Conservation (phyloP, 1,140 invertebrate species). For the Chlorops oryzae region DNA sequence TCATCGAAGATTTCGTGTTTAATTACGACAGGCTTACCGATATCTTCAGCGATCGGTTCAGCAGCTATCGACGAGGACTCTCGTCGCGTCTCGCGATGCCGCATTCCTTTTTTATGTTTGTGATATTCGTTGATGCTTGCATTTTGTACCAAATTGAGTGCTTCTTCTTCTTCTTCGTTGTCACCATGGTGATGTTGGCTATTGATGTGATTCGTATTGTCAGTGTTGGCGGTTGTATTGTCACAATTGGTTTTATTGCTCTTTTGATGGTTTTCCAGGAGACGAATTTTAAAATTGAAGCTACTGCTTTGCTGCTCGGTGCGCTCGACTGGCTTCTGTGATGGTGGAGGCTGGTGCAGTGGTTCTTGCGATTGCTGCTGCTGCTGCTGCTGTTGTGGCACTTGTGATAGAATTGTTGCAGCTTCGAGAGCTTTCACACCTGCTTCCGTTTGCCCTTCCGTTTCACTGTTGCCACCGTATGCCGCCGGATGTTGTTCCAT, state of each 20-base stretch:
- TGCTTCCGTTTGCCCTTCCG: slow-evolving; percentile 23
- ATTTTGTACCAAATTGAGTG: slow-evolving; percentile 38
- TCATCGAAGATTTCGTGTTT: no score
- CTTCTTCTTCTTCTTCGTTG: slow-evolving; percentile 32
- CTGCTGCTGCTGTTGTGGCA: slow-evolving; percentile 26
- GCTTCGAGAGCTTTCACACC: slow-evolving; percentile 23
- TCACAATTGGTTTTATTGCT: slow-evolving; percentile 21
- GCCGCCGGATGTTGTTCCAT: slow-evolving; percentile 27
- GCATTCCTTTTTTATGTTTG: no score
- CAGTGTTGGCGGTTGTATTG: slow-evolving; percentile 14
- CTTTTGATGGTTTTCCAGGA: slow-evolving; percentile 37
- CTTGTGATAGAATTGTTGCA: slow-evolving; percentile 29
- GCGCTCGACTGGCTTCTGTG: no score
- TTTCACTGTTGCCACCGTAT: slow-evolving; percentile 24
- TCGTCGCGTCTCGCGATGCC: no score
- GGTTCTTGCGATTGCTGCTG: slow-evolving; percentile 22
- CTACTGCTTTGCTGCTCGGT: no score
- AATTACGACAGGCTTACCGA: no score
- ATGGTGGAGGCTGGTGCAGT: slow-evolving; percentile 6
- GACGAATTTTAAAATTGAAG: slow-evolving; percentile 39
- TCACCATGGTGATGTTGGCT: slow-evolving; percentile 14
- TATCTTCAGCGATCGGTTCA: no score
- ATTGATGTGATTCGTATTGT: slow-evolving; percentile 12
- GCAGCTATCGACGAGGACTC: no score
- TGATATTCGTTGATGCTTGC: background rate